phyloP scores from a whole-genome alignment of 2,888 invertebrate genomes.

The Acanthosepion lycidas region DNA sequence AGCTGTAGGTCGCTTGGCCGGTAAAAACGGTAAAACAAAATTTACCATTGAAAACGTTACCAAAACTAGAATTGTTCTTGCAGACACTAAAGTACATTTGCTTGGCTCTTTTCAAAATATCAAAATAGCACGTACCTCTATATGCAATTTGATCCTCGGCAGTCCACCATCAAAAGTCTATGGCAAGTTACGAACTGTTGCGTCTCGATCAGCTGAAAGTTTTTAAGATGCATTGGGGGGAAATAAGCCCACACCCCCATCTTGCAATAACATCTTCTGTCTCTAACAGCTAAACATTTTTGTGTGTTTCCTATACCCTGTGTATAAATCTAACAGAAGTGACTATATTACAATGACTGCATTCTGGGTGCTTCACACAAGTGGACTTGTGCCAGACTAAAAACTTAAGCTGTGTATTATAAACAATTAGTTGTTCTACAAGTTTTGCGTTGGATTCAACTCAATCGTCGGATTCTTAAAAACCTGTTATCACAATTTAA shows the following conservation, averaged over 20 bases:
- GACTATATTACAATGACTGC: no score
- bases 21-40: slow-evolving; percentile 96
- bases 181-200: slow-evolving; percentile 91
- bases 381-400: no score
- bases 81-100: slow-evolving; percentile 80
- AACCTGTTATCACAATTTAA: no score
- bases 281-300: no score
- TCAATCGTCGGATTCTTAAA: no score
- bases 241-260: not conserved
- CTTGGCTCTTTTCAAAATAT: slow-evolving; percentile 37
- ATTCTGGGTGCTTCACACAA: no score
- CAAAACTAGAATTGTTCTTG: slow-evolving; percentile 96
- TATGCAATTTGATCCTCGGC: slow-evolving; percentile 75
- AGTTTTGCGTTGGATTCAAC: no score
- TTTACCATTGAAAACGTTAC: slow-evolving; percentile 99
- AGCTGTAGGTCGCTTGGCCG: slow-evolving; percentile 97
- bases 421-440: no score
- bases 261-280: no score
- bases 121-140: not conserved
- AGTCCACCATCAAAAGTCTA: slow-evolving; percentile 98
- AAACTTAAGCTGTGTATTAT: no score
- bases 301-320: no score
- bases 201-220: slow-evolving; percentile 87
- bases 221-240: slow-evolving; percentile 77
- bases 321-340: no score